Evolutionary conservation across 2,797 vertebrate species (phyloP), one percentile per base, ranked within the genome.

Genomic region (Peromyscus attwateri): DNA sequence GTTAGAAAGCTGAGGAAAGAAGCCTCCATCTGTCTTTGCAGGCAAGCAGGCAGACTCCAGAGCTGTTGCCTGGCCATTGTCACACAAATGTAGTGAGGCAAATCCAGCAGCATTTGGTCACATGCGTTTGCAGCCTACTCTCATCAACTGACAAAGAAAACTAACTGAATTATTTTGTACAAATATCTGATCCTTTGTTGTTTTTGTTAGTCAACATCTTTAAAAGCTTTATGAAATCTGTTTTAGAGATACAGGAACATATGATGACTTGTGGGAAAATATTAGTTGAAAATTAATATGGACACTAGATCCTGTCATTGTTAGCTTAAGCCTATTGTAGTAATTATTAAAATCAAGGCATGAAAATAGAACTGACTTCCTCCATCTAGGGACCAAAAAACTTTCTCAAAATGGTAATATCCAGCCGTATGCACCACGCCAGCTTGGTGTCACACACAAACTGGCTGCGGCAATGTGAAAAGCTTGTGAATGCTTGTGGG

Each of bases 21-120:
- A 37, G 77, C 87, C 89, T 66, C 94, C 96, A 97, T 97, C 97
- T 97, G 97, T 68, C 95, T 87, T 71, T 46, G 80, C 71, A 90
- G 92, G 89, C 40, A 31, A 89, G n/a, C 80, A 89, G 52, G 88
- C 90, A 95, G 80, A 94, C 88, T 93, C 57, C 71, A 89, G 92
- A 81, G 93, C 90, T 19, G 43, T 66, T 89, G 66, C 46, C 46
- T 89, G 84, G 87, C 73, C 82, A 84, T 4, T 95, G 87, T 92
- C 75, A 94, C 14, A 91, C 40, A 60, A 88, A 88, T n/a, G 64
- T 73, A 43, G 17, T 8, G 19, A 52, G 64, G 80, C 55, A 87
- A 88, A 94, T 29, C 46, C 31, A 12, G 34, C 34, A 83, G 91
- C n/a, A 37, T 82, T 75, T 89, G 49, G 85, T 79, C 64, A 79